Conservation (phyloP, 2,113 vertebrate species). For the Oenanthe melanoleuca region DNA sequence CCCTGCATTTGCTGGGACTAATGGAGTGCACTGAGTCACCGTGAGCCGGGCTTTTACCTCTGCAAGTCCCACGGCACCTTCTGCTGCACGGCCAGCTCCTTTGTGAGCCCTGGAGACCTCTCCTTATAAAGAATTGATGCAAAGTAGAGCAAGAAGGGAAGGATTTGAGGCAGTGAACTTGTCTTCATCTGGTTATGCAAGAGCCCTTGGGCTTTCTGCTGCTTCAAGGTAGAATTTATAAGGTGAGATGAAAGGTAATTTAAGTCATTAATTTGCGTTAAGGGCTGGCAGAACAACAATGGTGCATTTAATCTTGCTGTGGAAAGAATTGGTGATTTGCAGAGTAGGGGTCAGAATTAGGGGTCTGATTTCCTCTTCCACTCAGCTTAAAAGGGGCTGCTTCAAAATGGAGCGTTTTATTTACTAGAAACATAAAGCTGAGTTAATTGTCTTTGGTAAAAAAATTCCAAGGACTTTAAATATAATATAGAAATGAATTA, state of each 20-base stretch:
- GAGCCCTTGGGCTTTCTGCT: conserved; percentile 67
- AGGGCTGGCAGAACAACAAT: conserved; percentile 67
- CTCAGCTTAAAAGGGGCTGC: background rate
- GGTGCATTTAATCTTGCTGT: conserved; percentile 22
- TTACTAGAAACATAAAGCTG: conserved; percentile 32
- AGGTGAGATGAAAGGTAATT: conserved; percentile 74
- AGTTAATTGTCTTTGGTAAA: conserved; percentile 8
- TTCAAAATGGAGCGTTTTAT: conserved; percentile 29
- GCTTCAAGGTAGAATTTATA: conserved; percentile 74
- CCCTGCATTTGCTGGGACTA: conserved; percentile 52
- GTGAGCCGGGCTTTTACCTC: conserved; percentile 19
- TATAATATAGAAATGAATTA: conserved; percentile 29
- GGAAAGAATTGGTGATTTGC: conserved; percentile 25
- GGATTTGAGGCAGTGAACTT: conserved; percentile 56
- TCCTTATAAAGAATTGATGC: conserved; percentile 69
- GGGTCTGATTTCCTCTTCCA: conserved; percentile 23
- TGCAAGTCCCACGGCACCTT: conserved; percentile 56
- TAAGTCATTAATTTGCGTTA: conserved; percentile 73
- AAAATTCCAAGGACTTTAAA: conserved; percentile 1
- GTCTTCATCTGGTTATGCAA: conserved; percentile 66
- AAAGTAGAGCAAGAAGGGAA: conserved; percentile 54
- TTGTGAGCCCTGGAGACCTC: conserved; percentile 63
- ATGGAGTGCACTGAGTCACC: conserved; percentile 38
- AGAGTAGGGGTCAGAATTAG: conserved; percentile 18
- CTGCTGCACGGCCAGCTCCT: conserved; percentile 34